Conservation (phyloP, 2,888 invertebrate genomes). For the Pocota personata region DNA sequence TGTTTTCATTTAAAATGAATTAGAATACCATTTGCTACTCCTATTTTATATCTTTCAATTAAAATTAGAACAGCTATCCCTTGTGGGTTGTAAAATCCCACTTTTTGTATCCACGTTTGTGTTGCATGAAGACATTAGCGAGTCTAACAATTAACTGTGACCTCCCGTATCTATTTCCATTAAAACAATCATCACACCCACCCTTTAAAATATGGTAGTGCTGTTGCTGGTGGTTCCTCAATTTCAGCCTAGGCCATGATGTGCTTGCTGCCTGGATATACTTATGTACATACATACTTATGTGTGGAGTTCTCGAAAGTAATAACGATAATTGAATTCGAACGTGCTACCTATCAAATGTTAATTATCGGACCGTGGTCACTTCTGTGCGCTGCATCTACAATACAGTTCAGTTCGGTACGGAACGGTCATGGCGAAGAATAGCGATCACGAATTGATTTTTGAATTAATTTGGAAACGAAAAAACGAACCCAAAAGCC, state of each 20-base stretch:
- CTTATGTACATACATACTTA: too few species aligned
- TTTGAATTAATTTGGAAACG: slow-evolving; percentile 21
- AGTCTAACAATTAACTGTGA: slow-evolving; percentile 12
- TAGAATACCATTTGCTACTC: neutral
- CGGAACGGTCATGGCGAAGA: slow-evolving; percentile 14
- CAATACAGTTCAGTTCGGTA: slow-evolving; percentile 4
- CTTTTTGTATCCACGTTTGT: neutral
- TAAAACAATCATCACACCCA: slow-evolving; percentile 40
- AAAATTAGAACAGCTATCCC: neutral
- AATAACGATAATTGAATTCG: slow-evolving; percentile 55
- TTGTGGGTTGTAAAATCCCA: slow-evolving; percentile 4
- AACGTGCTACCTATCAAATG: slow-evolving; percentile 55
- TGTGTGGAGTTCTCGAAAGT: slow-evolving; percentile 47
- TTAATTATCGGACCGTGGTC: slow-evolving; percentile 49
- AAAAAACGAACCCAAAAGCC: neutral
- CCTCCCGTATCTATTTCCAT: slow-evolving; percentile 44
- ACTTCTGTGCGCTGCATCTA: slow-evolving; percentile 39
- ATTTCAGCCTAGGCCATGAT: neutral
- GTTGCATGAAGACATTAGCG: slow-evolving; percentile 14
- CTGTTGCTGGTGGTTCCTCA: neutral
- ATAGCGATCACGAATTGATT: slow-evolving; percentile 51
- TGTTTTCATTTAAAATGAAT: neutral
- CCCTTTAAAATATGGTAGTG: neutral
- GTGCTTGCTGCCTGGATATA: neutral
- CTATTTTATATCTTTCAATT: neutral